Conservation (phyloP, 2,113 vertebrate genomes). For the Sakesphorus luctuosus region DNA sequence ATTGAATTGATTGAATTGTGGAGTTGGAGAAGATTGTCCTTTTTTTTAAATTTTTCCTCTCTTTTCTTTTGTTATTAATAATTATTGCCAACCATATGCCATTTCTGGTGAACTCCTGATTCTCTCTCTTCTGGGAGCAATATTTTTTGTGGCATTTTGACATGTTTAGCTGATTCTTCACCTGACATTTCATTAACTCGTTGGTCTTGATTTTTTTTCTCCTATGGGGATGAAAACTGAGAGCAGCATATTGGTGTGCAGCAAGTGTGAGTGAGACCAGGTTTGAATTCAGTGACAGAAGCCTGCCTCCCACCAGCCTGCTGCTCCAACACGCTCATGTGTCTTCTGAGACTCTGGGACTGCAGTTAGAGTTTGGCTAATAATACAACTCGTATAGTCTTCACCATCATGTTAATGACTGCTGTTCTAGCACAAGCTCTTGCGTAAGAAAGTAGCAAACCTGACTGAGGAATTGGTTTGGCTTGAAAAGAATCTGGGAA, state of each 20-base stretch:
- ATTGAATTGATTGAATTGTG: not conserved
- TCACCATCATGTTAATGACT: not conserved
- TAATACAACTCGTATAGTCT: not conserved
- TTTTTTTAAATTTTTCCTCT: not conserved
- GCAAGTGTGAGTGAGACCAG: not conserved
- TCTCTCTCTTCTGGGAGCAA: not conserved
- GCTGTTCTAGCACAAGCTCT: not conserved
- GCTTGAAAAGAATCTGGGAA: not conserved
- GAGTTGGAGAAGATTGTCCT: not conserved
- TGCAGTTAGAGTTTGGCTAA: not conserved
- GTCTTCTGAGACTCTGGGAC: not conserved
- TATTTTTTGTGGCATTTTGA: conserved; percentile 24
- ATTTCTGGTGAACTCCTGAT: conserved; percentile 16
- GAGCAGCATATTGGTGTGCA: not conserved
- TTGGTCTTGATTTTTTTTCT: conserved; percentile 27
- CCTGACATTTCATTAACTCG: conserved; percentile 16
- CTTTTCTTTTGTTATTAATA: not conserved
- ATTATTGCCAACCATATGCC: not conserved
- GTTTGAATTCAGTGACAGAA: conserved; percentile 20
- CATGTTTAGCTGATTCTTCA: conserved; percentile 48
- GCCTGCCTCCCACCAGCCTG: not conserved
- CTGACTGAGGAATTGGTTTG: not conserved
- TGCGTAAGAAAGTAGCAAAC: not conserved
- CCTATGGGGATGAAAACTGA: conserved; percentile 19
- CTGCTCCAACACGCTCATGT: not conserved